A percentile compares a stretch with the other conserved stretches of the same genome.
Conservation (phyloP, 2,113 vertebrate genomes). For the Chaetodon trifascialis region DNA sequence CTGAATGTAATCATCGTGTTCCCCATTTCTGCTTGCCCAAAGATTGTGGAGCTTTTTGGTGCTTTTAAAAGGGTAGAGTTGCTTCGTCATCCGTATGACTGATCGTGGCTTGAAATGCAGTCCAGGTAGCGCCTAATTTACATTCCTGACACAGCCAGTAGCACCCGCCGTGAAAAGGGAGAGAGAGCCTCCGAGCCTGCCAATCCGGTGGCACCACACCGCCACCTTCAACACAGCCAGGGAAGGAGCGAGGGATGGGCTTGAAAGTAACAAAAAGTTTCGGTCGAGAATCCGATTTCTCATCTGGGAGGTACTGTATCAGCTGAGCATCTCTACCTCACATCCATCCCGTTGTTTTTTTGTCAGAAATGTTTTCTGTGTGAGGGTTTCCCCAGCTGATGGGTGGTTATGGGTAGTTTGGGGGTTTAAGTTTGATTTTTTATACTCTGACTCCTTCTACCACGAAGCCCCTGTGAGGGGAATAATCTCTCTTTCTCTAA, state of each 20-base stretch:
- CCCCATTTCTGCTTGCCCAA: slow-evolving; percentile 62
- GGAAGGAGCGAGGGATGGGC: slow-evolving; percentile 44
- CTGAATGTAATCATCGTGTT: slow-evolving; percentile 75
- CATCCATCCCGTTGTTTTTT: slow-evolving; percentile 64
- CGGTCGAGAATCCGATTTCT: slow-evolving; percentile 38
- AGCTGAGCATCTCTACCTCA: slow-evolving; percentile 85
- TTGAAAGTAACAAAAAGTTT: slow-evolving; percentile 46
- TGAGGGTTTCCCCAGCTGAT: slow-evolving; percentile 32
- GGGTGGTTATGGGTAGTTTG: slow-evolving; percentile 48
- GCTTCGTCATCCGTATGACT: neutral
- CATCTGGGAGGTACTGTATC: slow-evolving; percentile 73
- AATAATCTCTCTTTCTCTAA: slow-evolving; percentile 35
- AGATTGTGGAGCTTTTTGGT: slow-evolving; percentile 70
- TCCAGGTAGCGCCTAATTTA: slow-evolving; percentile 9
- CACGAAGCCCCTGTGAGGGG: slow-evolving; percentile 7
- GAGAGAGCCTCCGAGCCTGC: slow-evolving; percentile 65
- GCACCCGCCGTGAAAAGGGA: slow-evolving; percentile 56
- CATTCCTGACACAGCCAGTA: slow-evolving; percentile 65
- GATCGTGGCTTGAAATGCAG: neutral
- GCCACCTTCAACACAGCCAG: slow-evolving; percentile 47
- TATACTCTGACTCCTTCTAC: slow-evolving; percentile 29
- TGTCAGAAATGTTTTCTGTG: slow-evolving; percentile 23
- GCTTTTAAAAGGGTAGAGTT: slow-evolving; percentile 46
- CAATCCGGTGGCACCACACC: slow-evolving; percentile 37
- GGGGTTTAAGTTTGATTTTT: slow-evolving; percentile 19